Evolutionary conservation across 2,113 vertebrate species (phyloP).

Genomic region (Orientallactaga bullata): DNA sequence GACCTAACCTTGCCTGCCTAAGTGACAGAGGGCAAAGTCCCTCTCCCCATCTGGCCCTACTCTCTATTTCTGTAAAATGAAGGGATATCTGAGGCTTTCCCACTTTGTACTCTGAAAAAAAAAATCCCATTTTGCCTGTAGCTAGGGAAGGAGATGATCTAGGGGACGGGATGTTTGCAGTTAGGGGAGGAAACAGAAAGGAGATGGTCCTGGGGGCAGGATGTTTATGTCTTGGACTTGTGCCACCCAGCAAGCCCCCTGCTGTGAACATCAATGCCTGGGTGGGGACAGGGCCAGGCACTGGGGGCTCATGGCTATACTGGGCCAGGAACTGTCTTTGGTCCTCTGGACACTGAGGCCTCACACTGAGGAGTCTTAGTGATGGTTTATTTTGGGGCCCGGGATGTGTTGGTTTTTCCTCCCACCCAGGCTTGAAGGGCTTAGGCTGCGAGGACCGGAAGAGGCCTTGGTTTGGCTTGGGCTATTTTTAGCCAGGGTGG

Average conservation of each 20-base stretch:
- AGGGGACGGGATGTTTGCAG: not conserved
- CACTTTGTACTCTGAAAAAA: constrained; percentile 6
- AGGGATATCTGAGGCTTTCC: not conserved
- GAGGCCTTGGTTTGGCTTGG: constrained; percentile 31
- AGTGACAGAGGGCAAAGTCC: not conserved
- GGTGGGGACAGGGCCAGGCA: not conserved
- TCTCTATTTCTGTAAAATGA: not conserved
- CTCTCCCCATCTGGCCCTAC: not conserved
- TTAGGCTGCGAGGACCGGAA: not conserved
- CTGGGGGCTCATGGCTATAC: not conserved
- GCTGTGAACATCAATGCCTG: not conserved
- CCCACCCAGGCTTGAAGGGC: constrained; percentile 42
- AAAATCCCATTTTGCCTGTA: not conserved
- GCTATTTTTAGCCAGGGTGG: constrained; percentile 69
- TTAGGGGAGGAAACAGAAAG: not conserved
- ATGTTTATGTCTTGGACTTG: not conserved
- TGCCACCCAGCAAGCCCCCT: not conserved
- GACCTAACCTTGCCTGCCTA: not conserved
- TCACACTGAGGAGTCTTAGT: constrained; percentile 22
- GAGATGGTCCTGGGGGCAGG: not conserved
- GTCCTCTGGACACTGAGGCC: not conserved
- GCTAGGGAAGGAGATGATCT: not conserved
- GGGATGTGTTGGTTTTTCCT: constrained; percentile 60
- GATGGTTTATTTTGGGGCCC: constrained; percentile 63
- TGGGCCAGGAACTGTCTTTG: not conserved